A percentile compares a stretch with the other conserved stretches of the same genome.
These are phyloP conservation scores for Acanthosepion esculentum DNA, from an alignment of 2,888 invertebrate genomes.

Conservation along the genomic window DNA sequence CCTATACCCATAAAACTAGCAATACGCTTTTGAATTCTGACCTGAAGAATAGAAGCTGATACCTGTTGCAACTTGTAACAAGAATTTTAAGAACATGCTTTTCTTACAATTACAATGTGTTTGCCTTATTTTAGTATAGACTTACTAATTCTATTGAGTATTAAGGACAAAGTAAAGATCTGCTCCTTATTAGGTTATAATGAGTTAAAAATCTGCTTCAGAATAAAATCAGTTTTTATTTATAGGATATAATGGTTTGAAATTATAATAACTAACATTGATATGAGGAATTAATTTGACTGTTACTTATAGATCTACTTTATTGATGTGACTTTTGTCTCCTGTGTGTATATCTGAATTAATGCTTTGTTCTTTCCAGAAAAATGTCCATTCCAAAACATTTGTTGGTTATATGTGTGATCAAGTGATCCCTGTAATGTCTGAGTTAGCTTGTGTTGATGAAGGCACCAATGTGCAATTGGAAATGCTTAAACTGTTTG, in stretches of 20 bases:
- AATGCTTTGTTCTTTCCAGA: conserved; percentile 77
- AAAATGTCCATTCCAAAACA: conserved; percentile 88
- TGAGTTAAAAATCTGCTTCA: too few species aligned
- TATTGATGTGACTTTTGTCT: not conserved
- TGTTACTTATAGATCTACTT: too few species aligned
- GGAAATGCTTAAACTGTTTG: conserved; percentile 88
- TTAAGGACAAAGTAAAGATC: too few species aligned
- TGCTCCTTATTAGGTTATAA: too few species aligned
- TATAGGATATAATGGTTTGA: too few species aligned
- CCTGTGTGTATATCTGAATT: not conserved
- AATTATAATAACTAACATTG: too few species aligned
- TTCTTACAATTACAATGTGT: not conserved
- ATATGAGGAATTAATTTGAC: too few species aligned
- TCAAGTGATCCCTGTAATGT: conserved; percentile 84
- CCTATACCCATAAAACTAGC: too few species aligned
- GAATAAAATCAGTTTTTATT: too few species aligned
- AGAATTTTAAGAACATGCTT: not conserved
- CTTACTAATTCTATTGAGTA: too few species aligned
- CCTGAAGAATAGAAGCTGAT: not conserved
- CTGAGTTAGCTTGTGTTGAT: conserved; percentile 61
- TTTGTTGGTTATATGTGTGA: conserved; percentile 90
- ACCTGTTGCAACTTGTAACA: too few species aligned
- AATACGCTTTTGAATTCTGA: not conserved
- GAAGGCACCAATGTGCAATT: conserved; percentile 78
- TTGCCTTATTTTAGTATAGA: too few species aligned